Evolutionary conservation across 2,888 invertebrate genomes (phyloP).

Genomic region (Amiota minor): DNA sequence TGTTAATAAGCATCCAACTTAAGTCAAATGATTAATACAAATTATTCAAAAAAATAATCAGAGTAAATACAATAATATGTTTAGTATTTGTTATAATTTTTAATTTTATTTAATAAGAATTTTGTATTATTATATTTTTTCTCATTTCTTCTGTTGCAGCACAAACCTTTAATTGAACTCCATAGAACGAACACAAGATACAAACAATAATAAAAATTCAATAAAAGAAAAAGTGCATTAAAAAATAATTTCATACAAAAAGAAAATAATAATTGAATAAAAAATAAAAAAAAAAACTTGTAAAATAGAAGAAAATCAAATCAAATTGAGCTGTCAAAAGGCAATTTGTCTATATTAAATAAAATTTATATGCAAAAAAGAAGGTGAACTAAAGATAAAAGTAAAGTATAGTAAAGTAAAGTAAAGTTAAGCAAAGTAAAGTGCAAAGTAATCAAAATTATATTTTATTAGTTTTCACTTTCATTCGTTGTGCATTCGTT

Average conservation of each 20-base stretch:
- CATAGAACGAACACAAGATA: background rate
- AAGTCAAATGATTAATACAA: background rate
- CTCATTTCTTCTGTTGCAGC: background rate
- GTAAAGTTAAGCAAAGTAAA: constrained; percentile 2
- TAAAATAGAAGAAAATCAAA: background rate
- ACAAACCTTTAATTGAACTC: background rate
- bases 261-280: background rate
- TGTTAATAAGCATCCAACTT: too few species aligned
- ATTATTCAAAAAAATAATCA: background rate
- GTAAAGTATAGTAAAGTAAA: background rate
- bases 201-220: background rate
- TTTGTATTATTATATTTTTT: background rate
- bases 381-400: constrained; percentile 7
- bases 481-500: constrained; percentile 42
- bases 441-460: constrained; percentile 6
- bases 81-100: too few species aligned
- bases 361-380: background rate
- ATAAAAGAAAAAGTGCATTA: background rate
- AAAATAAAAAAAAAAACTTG: background rate
- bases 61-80: background rate
- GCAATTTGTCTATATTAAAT: background rate
- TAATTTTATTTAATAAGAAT: background rate
- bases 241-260: background rate
- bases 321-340: constrained; percentile 25
- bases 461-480: constrained; percentile 59